Base-by-base conservation (phyloP, 2,888 invertebrate species). In the Strigamia crassipes region DNA sequence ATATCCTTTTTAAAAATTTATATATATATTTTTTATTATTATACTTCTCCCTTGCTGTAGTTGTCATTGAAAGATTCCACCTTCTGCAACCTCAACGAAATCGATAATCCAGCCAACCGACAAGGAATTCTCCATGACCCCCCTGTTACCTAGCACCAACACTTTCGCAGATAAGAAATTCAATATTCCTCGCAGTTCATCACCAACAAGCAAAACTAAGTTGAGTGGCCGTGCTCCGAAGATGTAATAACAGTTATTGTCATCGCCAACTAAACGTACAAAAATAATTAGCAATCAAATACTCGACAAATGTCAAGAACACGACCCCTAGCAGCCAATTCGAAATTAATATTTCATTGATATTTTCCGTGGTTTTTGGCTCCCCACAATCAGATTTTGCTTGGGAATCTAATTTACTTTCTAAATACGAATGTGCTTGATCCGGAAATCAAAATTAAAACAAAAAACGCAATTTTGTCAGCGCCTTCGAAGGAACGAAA, bases 31-130 rank as follows among this genome's bases (percentile, higher is more conserved):
- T 56, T 56, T 56, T 18, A 18, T 56, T 56, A 4, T 27, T n/a
- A 18, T 56, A 18, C 56, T 56, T 56, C 56, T 56, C 56, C 56
- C 13, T 56, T 56, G 73, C 73, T 73, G 73, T 31, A 73, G 10
- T 73, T 73, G 73, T 73, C 73, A 73, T 73, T 73, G 73, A 73
- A 56, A 56, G 73, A 73, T 73, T 73, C 31, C 73, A 73, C 73
- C 73, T 27, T 73, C 73, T 73, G 27, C 73, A 73, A 73, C 73
- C 73, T 73, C 73, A 73, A 56, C 56, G n/a, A 18, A 56, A 73
- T 73, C 73, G 73, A 73, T 73, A 73, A 73, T 73, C 73, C 73
- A 73, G 73, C 31, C 73, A 27, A 73, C 27, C 73, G 73, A 73
- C 73, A 73, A 23, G 73, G 27, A 73, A 73, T 73, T 73, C 73